A percentile compares a stretch with the other conserved stretches of the same genome.
Conservation (phyloP, 2,797 vertebrate species). For the Perodicticus potto region DNA sequence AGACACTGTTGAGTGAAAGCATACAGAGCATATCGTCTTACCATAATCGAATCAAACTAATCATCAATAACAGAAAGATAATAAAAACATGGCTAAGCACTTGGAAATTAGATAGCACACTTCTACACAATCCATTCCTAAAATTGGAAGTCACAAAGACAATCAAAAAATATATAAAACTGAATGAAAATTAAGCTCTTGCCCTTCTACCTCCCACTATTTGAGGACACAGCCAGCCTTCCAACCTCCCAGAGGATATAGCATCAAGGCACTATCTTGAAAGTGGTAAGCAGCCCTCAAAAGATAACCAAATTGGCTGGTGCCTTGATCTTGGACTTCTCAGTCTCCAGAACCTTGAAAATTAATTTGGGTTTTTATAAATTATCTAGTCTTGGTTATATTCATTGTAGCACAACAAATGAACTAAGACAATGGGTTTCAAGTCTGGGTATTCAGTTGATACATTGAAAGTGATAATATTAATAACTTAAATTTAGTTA, state of each 20-base stretch:
- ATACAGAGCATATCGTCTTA: not conserved
- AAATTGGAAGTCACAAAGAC: slow-evolving; percentile 6
- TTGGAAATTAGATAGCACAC: not conserved
- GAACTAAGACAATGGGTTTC: not conserved
- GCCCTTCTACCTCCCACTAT: too few relatives aligned
- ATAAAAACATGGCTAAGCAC: not conserved
- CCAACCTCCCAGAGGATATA: too few relatives aligned
- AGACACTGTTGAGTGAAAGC: not conserved
- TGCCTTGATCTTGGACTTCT: not conserved
- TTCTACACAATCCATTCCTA: not conserved
- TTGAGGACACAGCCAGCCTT: too few relatives aligned
- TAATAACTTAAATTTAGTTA: not conserved
- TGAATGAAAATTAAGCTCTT: not conserved
- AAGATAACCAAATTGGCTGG: not conserved
- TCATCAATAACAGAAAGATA: not conserved
- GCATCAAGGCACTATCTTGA: not conserved
- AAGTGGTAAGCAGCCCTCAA: not conserved
- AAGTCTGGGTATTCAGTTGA: not conserved
- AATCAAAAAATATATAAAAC: not conserved
- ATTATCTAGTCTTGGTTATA: not conserved
- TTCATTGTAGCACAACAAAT: not conserved
- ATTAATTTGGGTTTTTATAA: not conserved
- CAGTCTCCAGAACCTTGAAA: not conserved
- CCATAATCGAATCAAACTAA: not conserved
- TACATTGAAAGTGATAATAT: not conserved